Evolutionary conservation across 2,888 invertebrate genomes (phyloP).

Genomic region (Eupithecia tripunctaria): DNA sequence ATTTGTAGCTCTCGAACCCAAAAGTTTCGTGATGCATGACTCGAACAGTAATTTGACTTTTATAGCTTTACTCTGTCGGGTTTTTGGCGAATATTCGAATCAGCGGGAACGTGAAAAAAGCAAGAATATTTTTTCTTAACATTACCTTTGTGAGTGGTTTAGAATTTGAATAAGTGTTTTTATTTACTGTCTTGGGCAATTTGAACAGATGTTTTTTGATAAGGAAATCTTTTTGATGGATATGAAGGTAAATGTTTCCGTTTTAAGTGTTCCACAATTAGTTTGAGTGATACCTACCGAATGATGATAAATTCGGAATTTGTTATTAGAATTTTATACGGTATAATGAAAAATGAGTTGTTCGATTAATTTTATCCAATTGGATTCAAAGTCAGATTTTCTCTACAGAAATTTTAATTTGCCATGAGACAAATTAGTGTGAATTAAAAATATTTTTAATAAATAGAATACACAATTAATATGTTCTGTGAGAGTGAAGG

Average conservation of each 20-base stretch:
- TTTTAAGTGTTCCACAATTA: constrained; percentile 22
- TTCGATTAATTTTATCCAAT: not conserved
- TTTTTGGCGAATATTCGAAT: constrained; percentile 64
- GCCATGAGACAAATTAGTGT: not conserved
- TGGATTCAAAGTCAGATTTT: not conserved
- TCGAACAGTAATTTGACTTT: constrained; percentile 80
- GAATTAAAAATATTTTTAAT: not conserved
- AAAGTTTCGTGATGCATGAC: constrained; percentile 81
- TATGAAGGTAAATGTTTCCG: constrained; percentile 25
- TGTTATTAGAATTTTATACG: not conserved
- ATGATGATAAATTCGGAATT: not conserved
- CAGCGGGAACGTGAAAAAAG: constrained; percentile 52
- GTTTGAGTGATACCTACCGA: constrained; percentile 6
- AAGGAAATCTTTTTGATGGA: constrained; percentile 34
- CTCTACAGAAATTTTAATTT: not conserved
- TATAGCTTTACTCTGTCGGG: constrained; percentile 72
- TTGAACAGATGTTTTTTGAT: constrained; percentile 33
- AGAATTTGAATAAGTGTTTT: constrained; percentile 31
- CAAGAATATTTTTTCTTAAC: constrained; percentile 52
- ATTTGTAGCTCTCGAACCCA: constrained; percentile 79
- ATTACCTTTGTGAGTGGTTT: constrained; percentile 48
- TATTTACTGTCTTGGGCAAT: constrained; percentile 24
- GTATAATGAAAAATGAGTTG: not conserved
- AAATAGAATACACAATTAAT: not conserved
- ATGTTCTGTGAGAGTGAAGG: not conserved